A percentile compares a stretch with the other conserved stretches of the same genome.
Conservation (phyloP, 2,888 invertebrate genomes). For the Temnothorax unifasciatus region DNA sequence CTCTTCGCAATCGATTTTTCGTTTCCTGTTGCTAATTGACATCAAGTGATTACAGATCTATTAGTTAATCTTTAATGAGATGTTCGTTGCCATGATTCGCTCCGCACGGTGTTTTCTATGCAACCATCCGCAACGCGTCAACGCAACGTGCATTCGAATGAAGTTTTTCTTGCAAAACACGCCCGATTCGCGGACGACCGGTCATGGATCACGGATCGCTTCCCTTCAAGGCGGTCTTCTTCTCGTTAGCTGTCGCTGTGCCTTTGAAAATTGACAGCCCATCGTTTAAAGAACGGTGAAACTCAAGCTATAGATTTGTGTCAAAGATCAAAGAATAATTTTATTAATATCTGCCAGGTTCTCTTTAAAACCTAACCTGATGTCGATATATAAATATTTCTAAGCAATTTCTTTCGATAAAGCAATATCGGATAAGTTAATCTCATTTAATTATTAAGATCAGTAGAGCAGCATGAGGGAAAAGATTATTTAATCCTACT, state of each 20-base stretch:
- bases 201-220: slow-evolving; percentile 64
- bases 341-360: not conserved
- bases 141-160: slow-evolving; percentile 63
- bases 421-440: not conserved
- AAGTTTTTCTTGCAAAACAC: slow-evolving; percentile 71
- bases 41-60: slow-evolving; percentile 5
- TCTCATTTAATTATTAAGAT: not conserved
- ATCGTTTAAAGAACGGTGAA: not conserved
- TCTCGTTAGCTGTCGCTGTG: slow-evolving; percentile 58
- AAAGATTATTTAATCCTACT: slow-evolving; percentile 4
- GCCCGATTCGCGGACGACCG: slow-evolving; percentile 77
- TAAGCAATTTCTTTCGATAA: not conserved
- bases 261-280: slow-evolving; percentile 54
- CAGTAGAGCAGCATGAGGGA: not conserved
- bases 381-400: not conserved
- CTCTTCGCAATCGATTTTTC: slow-evolving; percentile 30
- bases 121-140: slow-evolving; percentile 60
- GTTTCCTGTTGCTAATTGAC: not conserved
- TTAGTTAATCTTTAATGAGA: not conserved
- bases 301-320: not conserved
- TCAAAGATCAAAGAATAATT: not conserved
- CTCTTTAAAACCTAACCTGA: not conserved
- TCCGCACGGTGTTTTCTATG: slow-evolving; percentile 1
- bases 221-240: slow-evolving; percentile 77
- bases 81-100: not conserved